These are phyloP conservation scores for Eubasilissa splendida DNA, from an alignment of 2,888 invertebrate species.

Conservation along the genomic window DNA sequence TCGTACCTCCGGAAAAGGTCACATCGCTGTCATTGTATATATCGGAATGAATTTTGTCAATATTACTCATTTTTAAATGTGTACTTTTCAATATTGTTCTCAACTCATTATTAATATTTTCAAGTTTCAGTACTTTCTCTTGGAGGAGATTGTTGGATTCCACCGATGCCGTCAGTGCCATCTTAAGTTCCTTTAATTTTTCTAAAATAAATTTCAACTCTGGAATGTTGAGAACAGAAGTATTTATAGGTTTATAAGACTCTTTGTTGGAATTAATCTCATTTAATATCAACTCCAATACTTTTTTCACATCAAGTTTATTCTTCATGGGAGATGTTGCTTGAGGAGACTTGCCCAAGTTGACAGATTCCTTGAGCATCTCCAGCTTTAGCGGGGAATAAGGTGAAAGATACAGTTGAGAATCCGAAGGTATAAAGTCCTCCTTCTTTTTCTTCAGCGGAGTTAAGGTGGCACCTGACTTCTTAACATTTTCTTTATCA, in stretches of 20 bases:
- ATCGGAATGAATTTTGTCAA: slow-evolving; percentile 12
- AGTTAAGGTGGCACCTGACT: neutral
- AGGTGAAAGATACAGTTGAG: neutral
- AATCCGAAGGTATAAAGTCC: neutral
- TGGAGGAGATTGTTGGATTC: slow-evolving; percentile 61
- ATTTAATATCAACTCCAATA: slow-evolving; percentile 2
- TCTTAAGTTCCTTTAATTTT: slow-evolving; percentile 28
- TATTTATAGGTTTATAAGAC: neutral
- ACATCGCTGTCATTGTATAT: slow-evolving; percentile 7
- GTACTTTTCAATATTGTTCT: slow-evolving; percentile 58
- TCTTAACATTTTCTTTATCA: slow-evolving; percentile 28
- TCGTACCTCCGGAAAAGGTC: slow-evolving; percentile 4
- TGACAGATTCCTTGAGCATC: neutral
- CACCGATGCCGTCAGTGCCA: slow-evolving; percentile 7
- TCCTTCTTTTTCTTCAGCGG: slow-evolving; percentile 10
- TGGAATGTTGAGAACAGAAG: neutral
- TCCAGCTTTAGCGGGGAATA: neutral
- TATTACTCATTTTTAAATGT: neutral
- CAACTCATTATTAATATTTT: slow-evolving; percentile 64
- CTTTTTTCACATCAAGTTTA: slow-evolving; percentile 13
- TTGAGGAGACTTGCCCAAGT: neutral
- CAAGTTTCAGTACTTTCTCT: slow-evolving; percentile 62
- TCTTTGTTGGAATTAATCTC: slow-evolving; percentile 6
- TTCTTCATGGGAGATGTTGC: slow-evolving; percentile 2
- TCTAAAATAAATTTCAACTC: slow-evolving; percentile 36